Conservation (phyloP, 2,113 vertebrate species). For the Crotalus viridis region DNA sequence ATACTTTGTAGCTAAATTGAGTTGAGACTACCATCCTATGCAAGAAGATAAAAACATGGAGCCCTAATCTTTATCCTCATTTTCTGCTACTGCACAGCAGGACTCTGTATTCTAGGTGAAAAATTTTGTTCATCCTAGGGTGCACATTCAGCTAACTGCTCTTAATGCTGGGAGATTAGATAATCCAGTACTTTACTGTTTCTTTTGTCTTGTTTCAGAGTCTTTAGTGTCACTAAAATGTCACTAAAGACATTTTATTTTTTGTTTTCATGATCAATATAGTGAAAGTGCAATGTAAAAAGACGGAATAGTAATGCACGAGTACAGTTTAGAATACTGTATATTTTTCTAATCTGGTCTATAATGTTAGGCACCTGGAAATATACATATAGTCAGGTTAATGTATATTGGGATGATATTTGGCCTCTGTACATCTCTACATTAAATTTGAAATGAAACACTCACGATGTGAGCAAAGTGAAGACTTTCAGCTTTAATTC, state of each 20-base stretch:
- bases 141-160: background rate
- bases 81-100: background rate
- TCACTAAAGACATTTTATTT: too few species aligned
- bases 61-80: background rate
- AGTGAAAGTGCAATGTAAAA: background rate
- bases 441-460: background rate
- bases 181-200: background rate
- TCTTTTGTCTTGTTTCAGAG: too few species aligned
- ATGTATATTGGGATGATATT: background rate
- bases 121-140: background rate
- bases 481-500: background rate
- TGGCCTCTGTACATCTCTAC: background rate
- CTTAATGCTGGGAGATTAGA: background rate
- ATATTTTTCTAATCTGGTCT: background rate
- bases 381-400: background rate
- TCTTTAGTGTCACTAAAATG: too few species aligned
- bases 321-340: background rate
- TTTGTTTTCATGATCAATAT: background rate
- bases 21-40: background rate
- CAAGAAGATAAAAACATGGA: background rate
- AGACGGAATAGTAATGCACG: background rate
- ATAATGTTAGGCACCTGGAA: background rate
- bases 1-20: background rate
- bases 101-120: background rate
- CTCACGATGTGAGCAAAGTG: background rate